A percentile compares a stretch with the other conserved stretches of the same genome.
These are phyloP conservation scores for Choloepus hoffmanni DNA, from an alignment of 2,113 vertebrate species.

Conservation along the genomic window DNA sequence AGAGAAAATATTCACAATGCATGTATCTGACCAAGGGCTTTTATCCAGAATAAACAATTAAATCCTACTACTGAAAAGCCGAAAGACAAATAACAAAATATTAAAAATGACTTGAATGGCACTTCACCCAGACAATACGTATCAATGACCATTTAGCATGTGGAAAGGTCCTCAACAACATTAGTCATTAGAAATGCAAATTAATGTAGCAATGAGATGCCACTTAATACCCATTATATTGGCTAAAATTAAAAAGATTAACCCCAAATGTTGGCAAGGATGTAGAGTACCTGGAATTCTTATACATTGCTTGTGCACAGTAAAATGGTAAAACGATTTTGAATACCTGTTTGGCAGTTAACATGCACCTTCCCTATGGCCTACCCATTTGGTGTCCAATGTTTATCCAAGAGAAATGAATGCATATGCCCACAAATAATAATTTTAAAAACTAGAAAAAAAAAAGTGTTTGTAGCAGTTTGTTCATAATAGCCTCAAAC, in stretches of 20 bases:
- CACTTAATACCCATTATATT: not conserved
- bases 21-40: not conserved
- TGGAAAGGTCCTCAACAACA: not conserved
- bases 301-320: not conserved
- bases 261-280: not conserved
- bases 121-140: not conserved
- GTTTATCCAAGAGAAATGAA: not conserved
- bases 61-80: not conserved
- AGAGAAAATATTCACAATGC: not conserved
- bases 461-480: not conserved
- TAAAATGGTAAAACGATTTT: not conserved
- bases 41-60: not conserved
- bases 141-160: not conserved
- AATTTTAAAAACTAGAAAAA: not conserved
- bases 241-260: not conserved
- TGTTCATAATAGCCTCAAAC: not conserved
- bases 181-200: constrained; percentile 6
- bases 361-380: not conserved
- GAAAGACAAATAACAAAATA: not conserved
- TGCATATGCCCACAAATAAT: not conserved
- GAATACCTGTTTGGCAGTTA: not conserved
- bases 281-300: not conserved
- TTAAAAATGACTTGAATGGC: not conserved
- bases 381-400: not conserved
- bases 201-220: not conserved